Base-by-base conservation (phyloP, 2,888 invertebrate species). In the Diplazon laetatorius region DNA sequence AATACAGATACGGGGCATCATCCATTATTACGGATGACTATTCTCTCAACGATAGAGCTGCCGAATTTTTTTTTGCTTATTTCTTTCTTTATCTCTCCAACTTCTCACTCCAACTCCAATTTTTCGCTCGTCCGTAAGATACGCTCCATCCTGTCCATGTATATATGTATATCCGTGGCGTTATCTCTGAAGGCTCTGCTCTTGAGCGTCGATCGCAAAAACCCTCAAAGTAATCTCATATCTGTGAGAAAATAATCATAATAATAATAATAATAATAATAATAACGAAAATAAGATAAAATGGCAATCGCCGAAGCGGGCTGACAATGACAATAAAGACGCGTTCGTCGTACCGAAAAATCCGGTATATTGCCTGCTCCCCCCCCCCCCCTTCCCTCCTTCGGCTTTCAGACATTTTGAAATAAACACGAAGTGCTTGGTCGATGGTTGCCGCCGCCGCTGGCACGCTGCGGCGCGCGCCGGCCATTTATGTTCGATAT, bases 401-500 rank as follows among this genome's bases (percentile, higher is more conserved):
- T 30, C 6, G 2, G 30, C 6, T 6, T 84, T 68, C 84, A 83
- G 84, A 84, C 78, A 81, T 85, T 81, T 82, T 78, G 81, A 63
- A 66, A 80, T 83, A 65, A 72, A 72, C 46, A 62, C 42, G 30
- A 46, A 59, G 48, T 39, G 52, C 73, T 60, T 69, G 82, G 80
- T 80, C 78, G 79, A 80, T 82, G 70, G 72, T 76, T 76, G 76
- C 69, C 79, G 44, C 65, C 60, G 75, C 65, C 78, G 84, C 84
- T 83, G 78, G 78, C 76, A 83, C 84, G 81, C 84, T 80, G 78
- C 62, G 52, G 71, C 78, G 76, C 74, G 75, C 74, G 84, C 84
- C n/a, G 69, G 87, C 87, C 87, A 87, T 87, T 86, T 87, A 81
- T 85, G 82, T 78, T 85, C 86, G 81, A 84, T 87, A 87, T 85